Base-by-base conservation (phyloP, 2,797 vertebrate species). In the Crocodylus rhombifer region DNA sequence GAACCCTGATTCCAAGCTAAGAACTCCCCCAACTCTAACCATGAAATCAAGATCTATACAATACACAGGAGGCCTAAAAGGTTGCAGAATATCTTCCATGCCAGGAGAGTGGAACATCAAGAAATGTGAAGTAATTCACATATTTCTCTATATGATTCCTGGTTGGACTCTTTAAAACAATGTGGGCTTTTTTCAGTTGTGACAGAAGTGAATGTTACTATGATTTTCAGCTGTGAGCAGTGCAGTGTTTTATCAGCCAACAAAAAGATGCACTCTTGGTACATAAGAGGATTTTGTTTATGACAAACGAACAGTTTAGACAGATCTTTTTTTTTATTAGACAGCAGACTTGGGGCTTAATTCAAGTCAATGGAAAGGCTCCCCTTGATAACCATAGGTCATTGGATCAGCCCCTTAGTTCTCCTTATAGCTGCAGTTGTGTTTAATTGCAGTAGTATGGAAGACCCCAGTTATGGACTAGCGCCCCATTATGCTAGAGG, bases 171-270 rank as follows among this genome's bases (percentile, higher is more conserved):
- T 69, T 87, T 79, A 26, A 63, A 63, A 63, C 28, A 17, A 2
- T 65, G 16, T 61, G 55, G 10, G 56, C 85, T 92, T 87, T 26
- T 75, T 92, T 88, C 77, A 23, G 12, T 91, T 92, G 85, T 42
- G 67, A 33, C 60, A 84, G 82, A 12, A 76, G 26, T 30, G 57
- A 26, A 80, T 80, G 75, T 89, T 7, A 25, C 4, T 13, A 6
- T 18, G 42, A 28, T 57, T 3, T 84, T 42, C 42, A 42, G 42
- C 42, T 86, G 89, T 64, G 56, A 92, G 51, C 36, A 33, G 42
- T n/a, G 33, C 42, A 42, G 42, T 1, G 1, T 69, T 83, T 94
- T 60, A 26, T 25, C 73, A 82, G 25, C 30, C 88, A 84, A 4
- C 64, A 82, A 76, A 26, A 87, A 63, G 30, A 58, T 9, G 14